phyloP scores from a whole-genome alignment of 2,888 invertebrate genomes.

The Archaeoteleia sp. region DNA sequence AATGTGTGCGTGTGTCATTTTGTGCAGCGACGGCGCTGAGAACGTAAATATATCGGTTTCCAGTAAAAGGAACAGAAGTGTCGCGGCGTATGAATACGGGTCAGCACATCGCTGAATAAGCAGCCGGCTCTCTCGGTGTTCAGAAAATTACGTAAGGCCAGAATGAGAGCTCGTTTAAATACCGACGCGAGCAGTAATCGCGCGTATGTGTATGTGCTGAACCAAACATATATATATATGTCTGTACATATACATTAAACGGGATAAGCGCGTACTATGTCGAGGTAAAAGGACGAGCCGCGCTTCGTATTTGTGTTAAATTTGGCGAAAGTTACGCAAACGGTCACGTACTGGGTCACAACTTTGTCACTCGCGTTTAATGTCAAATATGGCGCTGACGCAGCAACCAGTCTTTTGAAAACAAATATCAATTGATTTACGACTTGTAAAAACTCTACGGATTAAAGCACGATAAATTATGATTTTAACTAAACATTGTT shows the following conservation, averaged over 20 bases:
- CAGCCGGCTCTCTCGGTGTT: constrained; percentile 61
- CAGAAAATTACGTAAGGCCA: constrained; percentile 70
- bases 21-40: constrained; percentile 23
- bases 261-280: neutral
- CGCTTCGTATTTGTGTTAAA: constrained; percentile 62
- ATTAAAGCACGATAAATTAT: too few relatives aligned
- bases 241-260: neutral
- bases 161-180: constrained; percentile 71
- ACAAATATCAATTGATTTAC: too few relatives aligned
- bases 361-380: constrained; percentile 34
- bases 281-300: constrained; percentile 36
- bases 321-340: constrained; percentile 66
- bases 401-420: constrained; percentile 29
- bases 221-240: constrained; percentile 38
- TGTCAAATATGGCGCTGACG: constrained; percentile 41
- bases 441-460: too few relatives aligned
- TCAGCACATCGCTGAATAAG: constrained; percentile 72
- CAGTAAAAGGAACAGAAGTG: constrained; percentile 60
- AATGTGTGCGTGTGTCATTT: constrained; percentile 25
- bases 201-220: constrained; percentile 27
- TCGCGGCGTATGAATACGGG: constrained; percentile 65
- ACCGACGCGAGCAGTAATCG: constrained; percentile 54
- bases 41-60: constrained; percentile 56
- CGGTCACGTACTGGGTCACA: constrained; percentile 43
- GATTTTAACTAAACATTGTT: too few relatives aligned